phyloP scores from a whole-genome alignment of 2,113 vertebrate genomes.

The Chloroceryle aenea region DNA sequence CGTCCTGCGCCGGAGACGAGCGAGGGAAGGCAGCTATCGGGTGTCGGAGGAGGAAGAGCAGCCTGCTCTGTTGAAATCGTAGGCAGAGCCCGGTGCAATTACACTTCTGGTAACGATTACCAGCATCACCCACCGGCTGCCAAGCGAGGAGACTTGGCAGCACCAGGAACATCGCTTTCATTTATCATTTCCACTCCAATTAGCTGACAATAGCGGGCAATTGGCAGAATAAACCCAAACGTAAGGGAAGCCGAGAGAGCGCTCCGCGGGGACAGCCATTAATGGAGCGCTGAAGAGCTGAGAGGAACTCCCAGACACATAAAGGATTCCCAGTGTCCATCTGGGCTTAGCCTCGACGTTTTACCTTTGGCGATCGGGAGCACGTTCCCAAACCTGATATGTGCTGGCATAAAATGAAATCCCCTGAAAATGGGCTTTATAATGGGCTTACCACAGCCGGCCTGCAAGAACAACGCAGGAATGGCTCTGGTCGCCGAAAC shows the following conservation, averaged over 20 bases:
- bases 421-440: background rate
- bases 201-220: slow-evolving; percentile 48
- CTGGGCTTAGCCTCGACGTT: background rate
- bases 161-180: slow-evolving; percentile 14
- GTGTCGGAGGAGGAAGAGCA: slow-evolving; percentile 21
- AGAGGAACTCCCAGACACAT: slow-evolving; percentile 18
- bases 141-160: slow-evolving; percentile 66
- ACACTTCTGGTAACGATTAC: slow-evolving; percentile 64
- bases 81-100: slow-evolving; percentile 64
- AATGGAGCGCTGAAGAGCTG: background rate
- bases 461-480: background rate
- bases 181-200: slow-evolving; percentile 68
- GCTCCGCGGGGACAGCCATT: background rate
- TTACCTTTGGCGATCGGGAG: background rate
- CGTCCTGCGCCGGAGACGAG: background rate
- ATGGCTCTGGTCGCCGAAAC: accelerated
- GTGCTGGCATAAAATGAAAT: background rate
- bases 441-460: background rate
- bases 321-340: background rate
- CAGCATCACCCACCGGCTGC: slow-evolving; percentile 37
- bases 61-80: slow-evolving; percentile 15
- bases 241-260: slow-evolving; percentile 6
- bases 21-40: background rate
- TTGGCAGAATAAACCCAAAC: slow-evolving; percentile 26
- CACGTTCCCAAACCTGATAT: background rate